These are phyloP conservation scores for Borostomias antarcticus DNA, from an alignment of 2,797 vertebrate species.

Conservation along the genomic window DNA sequence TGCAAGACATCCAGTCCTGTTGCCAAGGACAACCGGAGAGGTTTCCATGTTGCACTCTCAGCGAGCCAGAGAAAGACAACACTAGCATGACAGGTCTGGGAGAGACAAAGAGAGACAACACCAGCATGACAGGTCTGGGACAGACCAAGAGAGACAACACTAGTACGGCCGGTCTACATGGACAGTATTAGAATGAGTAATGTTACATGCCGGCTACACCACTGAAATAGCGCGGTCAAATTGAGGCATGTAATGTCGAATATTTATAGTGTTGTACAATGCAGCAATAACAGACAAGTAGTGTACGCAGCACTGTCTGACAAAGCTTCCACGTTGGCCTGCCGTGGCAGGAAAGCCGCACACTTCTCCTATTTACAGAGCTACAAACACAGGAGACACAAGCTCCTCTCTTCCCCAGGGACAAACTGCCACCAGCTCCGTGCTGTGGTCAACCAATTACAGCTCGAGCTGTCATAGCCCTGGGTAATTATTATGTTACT, in stretches of 20 bases:
- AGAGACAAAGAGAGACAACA: neutral
- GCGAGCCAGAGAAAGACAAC: neutral
- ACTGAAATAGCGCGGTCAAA: neutral
- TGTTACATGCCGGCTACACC: neutral
- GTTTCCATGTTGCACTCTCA: conserved; percentile 8
- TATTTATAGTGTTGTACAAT: neutral
- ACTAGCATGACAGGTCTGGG: neutral
- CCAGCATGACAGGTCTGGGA: neutral
- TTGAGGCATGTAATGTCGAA: neutral
- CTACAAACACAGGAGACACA: neutral
- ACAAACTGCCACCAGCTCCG: neutral
- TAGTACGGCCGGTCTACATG: no score
- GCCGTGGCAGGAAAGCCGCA: neutral
- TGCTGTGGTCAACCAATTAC: conserved; percentile 1
- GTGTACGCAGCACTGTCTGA: neutral
- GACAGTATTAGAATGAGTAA: neutral
- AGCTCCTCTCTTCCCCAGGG: neutral
- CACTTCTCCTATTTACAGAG: conserved; percentile 2
- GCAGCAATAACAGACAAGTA: neutral
- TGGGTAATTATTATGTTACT: neutral
- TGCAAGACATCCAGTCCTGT: neutral
- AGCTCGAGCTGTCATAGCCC: neutral
- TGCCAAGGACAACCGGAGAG: conserved; percentile 16
- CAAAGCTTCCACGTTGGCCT: neutral
- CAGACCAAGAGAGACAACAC: no score